Conservation (phyloP, 1,140 invertebrate genomes). For the Potamilus streckersoni region DNA sequence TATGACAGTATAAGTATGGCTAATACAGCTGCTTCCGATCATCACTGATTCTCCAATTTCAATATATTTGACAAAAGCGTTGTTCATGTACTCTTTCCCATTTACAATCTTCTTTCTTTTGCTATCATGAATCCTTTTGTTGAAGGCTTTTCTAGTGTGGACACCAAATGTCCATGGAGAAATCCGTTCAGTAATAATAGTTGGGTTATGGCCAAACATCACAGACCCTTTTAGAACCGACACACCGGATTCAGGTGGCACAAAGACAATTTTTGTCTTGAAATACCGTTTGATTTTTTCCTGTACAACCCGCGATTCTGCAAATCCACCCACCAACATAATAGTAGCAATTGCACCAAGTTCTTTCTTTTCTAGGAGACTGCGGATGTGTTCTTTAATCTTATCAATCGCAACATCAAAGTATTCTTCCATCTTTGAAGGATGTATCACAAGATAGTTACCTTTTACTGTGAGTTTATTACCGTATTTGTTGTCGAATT, state of each 20-base stretch:
- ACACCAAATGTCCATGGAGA: slow-evolving; percentile 21
- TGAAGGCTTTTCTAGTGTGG: slow-evolving; percentile 5
- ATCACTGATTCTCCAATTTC: slow-evolving; percentile 9
- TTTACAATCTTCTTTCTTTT: background rate
- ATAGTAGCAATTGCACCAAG: background rate
- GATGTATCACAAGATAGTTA: slow-evolving; percentile 8
- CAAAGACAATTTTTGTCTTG: too few species aligned
- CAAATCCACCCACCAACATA: slow-evolving; percentile 19
- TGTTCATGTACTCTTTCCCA: slow-evolving; percentile 7
- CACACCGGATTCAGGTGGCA: background rate
- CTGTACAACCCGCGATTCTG: slow-evolving; percentile 10
- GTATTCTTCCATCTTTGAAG: background rate
- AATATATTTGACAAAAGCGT: slow-evolving; percentile 14
- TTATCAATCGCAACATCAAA: slow-evolving; percentile 1
- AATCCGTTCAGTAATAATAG: slow-evolving; percentile 17
- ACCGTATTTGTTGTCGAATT: background rate
- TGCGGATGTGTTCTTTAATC: background rate
- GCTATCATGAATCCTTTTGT: slow-evolving; percentile 4
- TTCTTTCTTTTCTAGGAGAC: background rate
- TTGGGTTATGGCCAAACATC: slow-evolving; percentile 21
- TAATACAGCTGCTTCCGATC: background rate
- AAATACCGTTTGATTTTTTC: background rate
- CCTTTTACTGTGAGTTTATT: background rate
- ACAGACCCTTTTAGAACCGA: slow-evolving; percentile 22
- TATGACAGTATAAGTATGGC: slow-evolving; percentile 7